These are phyloP conservation scores for Gymnothorax javanicus DNA, from an alignment of 2,797 vertebrate genomes.

Conservation along the genomic window DNA sequence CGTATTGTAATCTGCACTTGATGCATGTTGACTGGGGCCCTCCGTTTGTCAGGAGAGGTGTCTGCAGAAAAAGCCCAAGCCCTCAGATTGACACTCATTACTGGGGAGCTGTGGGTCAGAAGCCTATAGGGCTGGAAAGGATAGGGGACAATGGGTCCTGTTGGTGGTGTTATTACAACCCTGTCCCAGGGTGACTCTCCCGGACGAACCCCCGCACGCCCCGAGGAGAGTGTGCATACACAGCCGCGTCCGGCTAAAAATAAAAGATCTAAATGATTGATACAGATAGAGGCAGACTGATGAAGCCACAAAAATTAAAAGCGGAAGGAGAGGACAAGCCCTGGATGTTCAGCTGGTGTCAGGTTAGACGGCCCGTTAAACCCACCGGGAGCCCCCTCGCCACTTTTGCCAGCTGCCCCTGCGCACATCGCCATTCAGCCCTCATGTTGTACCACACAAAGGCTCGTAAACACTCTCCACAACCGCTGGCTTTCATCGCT, in stretches of 20 bases:
- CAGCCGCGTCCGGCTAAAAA: slow-evolving; percentile 78
- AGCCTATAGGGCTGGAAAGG: slow-evolving; percentile 26
- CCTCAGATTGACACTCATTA: slow-evolving; percentile 81
- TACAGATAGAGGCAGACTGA: slow-evolving; percentile 74
- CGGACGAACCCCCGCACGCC: not conserved
- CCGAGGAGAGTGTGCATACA: slow-evolving; percentile 35
- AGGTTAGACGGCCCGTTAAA: slow-evolving; percentile 67
- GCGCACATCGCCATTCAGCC: slow-evolving; percentile 51
- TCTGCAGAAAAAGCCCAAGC: slow-evolving; percentile 76
- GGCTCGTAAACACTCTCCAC: slow-evolving; percentile 58
- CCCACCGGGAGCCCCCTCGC: slow-evolving; percentile 54
- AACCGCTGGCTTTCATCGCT: slow-evolving; percentile 40
- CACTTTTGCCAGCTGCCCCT: slow-evolving; percentile 57
- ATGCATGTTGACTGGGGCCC: slow-evolving; percentile 80
- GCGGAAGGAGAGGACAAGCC: slow-evolving; percentile 56
- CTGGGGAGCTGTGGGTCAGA: slow-evolving; percentile 63
- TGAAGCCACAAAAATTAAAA: slow-evolving; percentile 66
- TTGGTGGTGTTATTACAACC: slow-evolving; percentile 30
- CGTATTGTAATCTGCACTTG: slow-evolving; percentile 63
- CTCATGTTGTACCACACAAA: slow-evolving; percentile 57
- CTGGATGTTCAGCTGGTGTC: slow-evolving; percentile 75
- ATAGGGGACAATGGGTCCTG: slow-evolving; percentile 50
- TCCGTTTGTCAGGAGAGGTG: slow-evolving; percentile 80
- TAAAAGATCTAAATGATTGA: slow-evolving; percentile 80
- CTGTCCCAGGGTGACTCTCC: slow-evolving; percentile 31